A percentile compares a stretch with the other conserved stretches of the same genome.
Conservation (phyloP, 2,113 vertebrate species). For the Neopipo cinnamomea region DNA sequence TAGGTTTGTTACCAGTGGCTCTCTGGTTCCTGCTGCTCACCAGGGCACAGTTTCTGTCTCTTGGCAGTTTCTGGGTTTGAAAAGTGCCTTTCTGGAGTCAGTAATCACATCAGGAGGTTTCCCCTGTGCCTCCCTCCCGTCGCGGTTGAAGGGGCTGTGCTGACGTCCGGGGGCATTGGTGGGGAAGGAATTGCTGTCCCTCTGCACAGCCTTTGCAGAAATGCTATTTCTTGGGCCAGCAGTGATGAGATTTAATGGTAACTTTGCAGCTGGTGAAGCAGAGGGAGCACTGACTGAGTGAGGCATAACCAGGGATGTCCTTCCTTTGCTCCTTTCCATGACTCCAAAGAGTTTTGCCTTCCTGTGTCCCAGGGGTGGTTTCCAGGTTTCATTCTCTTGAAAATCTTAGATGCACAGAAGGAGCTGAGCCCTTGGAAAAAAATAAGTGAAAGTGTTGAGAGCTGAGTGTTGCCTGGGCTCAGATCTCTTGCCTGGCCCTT, state of each 20-base stretch:
- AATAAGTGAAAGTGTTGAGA: neutral
- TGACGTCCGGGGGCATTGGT: neutral
- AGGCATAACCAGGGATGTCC: neutral
- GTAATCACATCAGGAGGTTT: neutral
- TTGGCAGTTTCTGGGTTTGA: neutral
- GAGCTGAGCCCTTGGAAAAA: neutral
- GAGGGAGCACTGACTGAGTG: neutral
- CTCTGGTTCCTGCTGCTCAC: neutral
- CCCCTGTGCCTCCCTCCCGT: neutral
- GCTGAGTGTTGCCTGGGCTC: neutral
- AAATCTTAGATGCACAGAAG: neutral
- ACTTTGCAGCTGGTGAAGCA: neutral
- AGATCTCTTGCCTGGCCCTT: neutral
- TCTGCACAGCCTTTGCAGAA: neutral
- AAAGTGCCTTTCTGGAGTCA: neutral
- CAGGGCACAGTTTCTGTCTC: neutral
- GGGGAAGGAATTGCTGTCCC: neutral
- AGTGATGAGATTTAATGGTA: neutral
- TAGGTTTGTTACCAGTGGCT: neutral
- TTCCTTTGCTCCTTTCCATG: neutral
- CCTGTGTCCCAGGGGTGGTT: neutral
- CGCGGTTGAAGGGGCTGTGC: neutral
- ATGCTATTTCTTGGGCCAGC: neutral
- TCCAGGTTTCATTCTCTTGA: neutral
- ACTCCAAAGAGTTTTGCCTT: neutral